Evolutionary conservation across 2,113 vertebrate species (phyloP).

Genomic region (Pontoporia blainvillei): DNA sequence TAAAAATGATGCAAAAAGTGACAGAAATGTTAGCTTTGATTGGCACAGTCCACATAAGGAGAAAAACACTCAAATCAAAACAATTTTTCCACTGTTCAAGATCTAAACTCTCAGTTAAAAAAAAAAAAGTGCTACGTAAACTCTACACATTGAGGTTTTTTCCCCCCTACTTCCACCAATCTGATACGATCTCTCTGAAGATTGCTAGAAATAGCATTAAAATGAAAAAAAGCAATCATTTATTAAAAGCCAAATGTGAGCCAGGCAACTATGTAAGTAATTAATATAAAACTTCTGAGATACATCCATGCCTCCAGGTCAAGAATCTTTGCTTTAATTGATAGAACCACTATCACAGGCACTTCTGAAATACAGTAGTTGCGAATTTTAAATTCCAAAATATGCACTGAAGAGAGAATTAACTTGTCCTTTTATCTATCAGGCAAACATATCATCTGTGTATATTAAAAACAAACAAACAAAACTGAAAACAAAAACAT

Average conservation of each 20-base stretch:
- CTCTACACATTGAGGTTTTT: not conserved
- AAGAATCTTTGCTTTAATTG: slow-evolving; percentile 4
- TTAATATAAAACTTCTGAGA: slow-evolving; percentile 13
- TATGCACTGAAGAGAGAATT: not conserved
- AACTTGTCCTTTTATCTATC: not conserved
- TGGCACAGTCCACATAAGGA: not conserved
- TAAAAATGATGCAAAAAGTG: slow-evolving; percentile 62
- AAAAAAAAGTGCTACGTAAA: not conserved
- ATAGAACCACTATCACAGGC: not conserved
- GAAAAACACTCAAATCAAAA: not conserved
- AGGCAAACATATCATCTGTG: not conserved
- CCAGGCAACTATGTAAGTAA: slow-evolving; percentile 19
- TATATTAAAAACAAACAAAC: not conserved
- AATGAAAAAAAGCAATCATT: slow-evolving; percentile 1
- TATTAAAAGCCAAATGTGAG: slow-evolving; percentile 8
- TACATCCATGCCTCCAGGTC: not conserved
- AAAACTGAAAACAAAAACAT: not conserved
- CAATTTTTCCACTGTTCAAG: not conserved
- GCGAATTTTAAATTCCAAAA: not conserved
- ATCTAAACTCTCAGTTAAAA: not conserved
- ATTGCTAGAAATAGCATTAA: not conserved
- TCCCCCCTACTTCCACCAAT: not conserved
- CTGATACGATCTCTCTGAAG: not conserved
- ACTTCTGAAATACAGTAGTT: not conserved
- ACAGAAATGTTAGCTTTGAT: not conserved